phyloP scores from a whole-genome alignment of 1,140 invertebrate genomes.

The Papilio glaucus region DNA sequence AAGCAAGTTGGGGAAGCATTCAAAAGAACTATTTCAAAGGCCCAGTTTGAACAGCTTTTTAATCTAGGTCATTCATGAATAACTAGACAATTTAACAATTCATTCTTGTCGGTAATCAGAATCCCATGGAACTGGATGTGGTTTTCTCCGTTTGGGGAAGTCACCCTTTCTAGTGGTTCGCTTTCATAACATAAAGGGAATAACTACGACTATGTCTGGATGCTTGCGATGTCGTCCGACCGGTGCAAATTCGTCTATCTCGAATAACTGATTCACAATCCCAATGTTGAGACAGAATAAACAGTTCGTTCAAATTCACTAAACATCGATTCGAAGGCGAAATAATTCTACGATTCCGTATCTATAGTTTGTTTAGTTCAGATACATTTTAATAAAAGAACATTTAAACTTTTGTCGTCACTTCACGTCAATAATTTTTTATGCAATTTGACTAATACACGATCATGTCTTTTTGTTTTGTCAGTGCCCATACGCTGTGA shows the following conservation, averaged over 20 bases:
- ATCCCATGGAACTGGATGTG: background rate
- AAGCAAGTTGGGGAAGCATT: background rate
- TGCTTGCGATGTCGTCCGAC: background rate
- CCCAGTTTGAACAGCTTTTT: background rate
- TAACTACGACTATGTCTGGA: constrained; percentile 1
- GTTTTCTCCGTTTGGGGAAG: background rate
- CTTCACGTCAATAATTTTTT: background rate
- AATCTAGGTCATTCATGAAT: constrained; percentile 8
- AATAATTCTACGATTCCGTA: background rate
- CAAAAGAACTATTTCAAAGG: constrained; percentile 4
- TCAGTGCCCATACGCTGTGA: too few relatives aligned
- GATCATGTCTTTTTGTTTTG: too few relatives aligned
- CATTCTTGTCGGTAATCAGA: background rate
- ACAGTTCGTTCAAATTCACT: constrained; percentile 1
- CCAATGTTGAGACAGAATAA: background rate
- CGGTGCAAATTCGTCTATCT: constrained; percentile 11
- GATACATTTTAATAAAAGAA: background rate
- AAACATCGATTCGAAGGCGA: constrained; percentile 4
- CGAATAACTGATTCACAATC: constrained; percentile 11
- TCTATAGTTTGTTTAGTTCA: background rate
- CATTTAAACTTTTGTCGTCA: too few relatives aligned
- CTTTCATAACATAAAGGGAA: background rate
- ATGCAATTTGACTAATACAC: background rate
- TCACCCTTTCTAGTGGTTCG: background rate
- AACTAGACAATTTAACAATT: constrained; percentile 1